Evolutionary conservation across 35 echinoderm and acorn worm genomes (phyloP), one percentile per base, ranked within the genome.

Genomic region (Ophioderma brevispina): DNA sequence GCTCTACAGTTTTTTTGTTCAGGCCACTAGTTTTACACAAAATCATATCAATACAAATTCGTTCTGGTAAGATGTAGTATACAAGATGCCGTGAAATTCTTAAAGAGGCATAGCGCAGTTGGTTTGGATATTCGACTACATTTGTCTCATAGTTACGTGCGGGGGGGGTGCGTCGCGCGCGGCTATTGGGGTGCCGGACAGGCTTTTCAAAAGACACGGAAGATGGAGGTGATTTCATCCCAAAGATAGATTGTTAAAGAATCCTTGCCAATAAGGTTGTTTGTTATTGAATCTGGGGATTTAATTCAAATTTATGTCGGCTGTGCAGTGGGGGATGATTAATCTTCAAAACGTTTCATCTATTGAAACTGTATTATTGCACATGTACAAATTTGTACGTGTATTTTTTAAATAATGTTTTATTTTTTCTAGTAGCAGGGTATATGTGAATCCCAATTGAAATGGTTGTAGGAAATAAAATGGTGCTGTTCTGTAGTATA

Each of bases 71-170:
- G 28, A 1, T 92, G 41, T 92, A 82, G 5, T 92, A 92, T 37
- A 42, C 82, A 1, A 77, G 90, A 38, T 93, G 91, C 82, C 70
- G 91, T 31, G 91, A 93, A 39, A 34, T 83, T 21, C 83, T 82
- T 17, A 88, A 83, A 31, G 76, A 81, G 18, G 49, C 80, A 28
- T 35, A 82, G 30, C 37, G 33, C 0, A 56, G 70, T 43, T 77
- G 85, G 8, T 31, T 75, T 1, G 81, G n/a, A n/a, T n/a, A 92
- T 55, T 77, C 75, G 0, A 64, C 19, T 15, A 33, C 5, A 75
- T 93, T 82, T 55, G 83, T 6, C 79, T 0, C 90, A 92, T 64
- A 92, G 90, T 39, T 33, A 0, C 5, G 90, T 15, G 81, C 90
- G 35, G 90, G 90, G 13, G 90, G 90, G 4, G 90, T 37, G 18